Base-by-base conservation (phyloP, 2,797 vertebrate species). In the Sarcoramphus papa region DNA sequence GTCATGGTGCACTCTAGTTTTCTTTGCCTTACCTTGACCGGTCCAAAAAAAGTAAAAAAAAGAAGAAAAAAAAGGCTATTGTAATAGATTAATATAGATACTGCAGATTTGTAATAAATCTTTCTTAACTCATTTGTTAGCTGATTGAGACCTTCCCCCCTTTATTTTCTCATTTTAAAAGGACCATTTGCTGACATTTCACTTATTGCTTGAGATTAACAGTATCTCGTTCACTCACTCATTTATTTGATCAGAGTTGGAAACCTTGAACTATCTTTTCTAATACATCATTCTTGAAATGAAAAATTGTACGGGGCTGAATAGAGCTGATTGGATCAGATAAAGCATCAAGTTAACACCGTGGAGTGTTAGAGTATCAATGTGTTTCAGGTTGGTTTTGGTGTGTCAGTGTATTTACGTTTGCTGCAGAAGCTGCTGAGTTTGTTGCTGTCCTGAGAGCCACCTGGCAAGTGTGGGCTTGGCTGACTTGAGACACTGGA, bases 361-460 rank as follows among this genome's bases (percentile, higher is more conserved):
- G 3, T 12, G 70, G 37, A 9, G 6, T 7, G 33, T 18, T 20
- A 14, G 53, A 27, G 25, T 2, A 14, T 17, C 15, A 1, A 3
- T 2, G 20, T 22, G 27, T 22, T 59, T 8, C 11, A 2, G 40
- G 18, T 6, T 47, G 50, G 31, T 6, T 53, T 22, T 41, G 40
- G 28, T 24, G 23, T 31, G 62, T 17, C 10, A 10, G 16, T 35
- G 53, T 24, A 23, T 40, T 48, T 41, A 6, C 17, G 1, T 19
- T 23, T 75, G 40, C 40, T 51, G 43, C 43, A 24, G 70, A 20
- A n/a, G 21, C 16, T 40, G 45, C 45, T 14, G 47, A 4, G 50
- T 14, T 40, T 5, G 25, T 30, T 30, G 22, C 14, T 31, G 64
- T 45, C n/a, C 74, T 5, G 40, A 30, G 53, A 31, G 12, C 35